Conservation (phyloP, 2,113 vertebrate species). For the Myotis lucifugus region DNA sequence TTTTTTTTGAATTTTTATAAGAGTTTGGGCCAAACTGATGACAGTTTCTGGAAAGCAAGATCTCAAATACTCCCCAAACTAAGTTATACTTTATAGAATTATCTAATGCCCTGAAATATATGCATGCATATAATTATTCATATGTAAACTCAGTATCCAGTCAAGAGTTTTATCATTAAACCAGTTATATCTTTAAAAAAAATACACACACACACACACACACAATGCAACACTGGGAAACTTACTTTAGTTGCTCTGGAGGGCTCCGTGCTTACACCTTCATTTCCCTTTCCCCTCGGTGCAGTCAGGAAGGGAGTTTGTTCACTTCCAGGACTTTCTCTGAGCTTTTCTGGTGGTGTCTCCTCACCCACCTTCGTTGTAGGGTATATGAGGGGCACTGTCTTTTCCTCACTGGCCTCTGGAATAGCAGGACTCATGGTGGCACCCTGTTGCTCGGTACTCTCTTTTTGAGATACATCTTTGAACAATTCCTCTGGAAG, state of each 20-base stretch:
- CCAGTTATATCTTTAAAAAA: neutral
- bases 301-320: constrained; percentile 35
- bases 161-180: constrained; percentile 37
- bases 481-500: constrained; percentile 45
- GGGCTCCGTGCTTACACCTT: constrained; percentile 66
- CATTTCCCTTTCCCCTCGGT: constrained; percentile 72
- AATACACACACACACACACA: neutral
- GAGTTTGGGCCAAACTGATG: no score
- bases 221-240: neutral
- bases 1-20: no score
- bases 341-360: constrained; percentile 52
- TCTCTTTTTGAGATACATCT: neutral
- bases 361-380: neutral
- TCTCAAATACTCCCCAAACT: neutral
- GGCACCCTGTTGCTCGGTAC: neutral
- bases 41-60: no score
- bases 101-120: neutral
- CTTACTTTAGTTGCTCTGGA: constrained; percentile 79
- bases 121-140: neutral
- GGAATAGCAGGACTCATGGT: neutral
- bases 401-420: constrained; percentile 32
- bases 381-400: neutral
- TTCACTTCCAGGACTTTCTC: neutral
- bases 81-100: constrained; percentile 47
- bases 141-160: neutral